Evolutionary conservation across 2,113 vertebrate genomes (phyloP).

Genomic region (Lota lota): DNA sequence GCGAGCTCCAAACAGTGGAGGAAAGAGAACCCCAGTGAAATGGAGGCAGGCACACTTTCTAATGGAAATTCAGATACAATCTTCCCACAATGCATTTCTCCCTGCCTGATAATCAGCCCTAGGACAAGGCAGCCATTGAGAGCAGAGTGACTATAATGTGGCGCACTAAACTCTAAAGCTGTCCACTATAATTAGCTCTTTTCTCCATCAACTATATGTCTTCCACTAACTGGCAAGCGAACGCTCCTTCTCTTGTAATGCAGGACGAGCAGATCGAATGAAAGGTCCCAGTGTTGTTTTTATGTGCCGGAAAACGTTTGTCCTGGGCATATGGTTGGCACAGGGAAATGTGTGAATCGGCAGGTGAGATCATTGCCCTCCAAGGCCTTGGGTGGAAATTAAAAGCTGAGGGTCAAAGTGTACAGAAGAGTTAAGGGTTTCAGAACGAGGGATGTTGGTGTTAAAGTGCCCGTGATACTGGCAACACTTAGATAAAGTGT

Average conservation of each 20-base stretch:
- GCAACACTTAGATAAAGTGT: constrained; percentile 17
- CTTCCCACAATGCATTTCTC: constrained; percentile 76
- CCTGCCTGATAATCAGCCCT: constrained; percentile 68
- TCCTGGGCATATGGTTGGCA: constrained; percentile 1
- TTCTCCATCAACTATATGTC: constrained; percentile 69
- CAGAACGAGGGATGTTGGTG: constrained; percentile 14
- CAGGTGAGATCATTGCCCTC: constrained; percentile 23
- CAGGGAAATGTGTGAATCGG: constrained; percentile 24
- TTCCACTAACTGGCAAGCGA: constrained; percentile 54
- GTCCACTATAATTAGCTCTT: constrained; percentile 72
- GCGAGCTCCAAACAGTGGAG: constrained; percentile 44
- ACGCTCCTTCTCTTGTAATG: constrained; percentile 40
- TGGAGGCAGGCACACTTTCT: constrained; percentile 68
- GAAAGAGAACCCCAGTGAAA: constrained; percentile 61
- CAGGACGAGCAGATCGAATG: constrained; percentile 26
- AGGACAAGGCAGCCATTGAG: constrained; percentile 77
- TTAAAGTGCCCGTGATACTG: constrained; percentile 22
- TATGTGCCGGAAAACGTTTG: constrained; percentile 19
- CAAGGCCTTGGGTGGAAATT: constrained; percentile 13
- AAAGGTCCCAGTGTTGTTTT: constrained; percentile 29
- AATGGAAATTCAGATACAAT: constrained; percentile 77
- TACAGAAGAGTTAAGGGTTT: constrained; percentile 29
- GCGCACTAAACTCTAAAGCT: constrained; percentile 67
- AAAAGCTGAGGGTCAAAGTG: constrained; percentile 13
- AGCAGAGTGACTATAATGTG: constrained; percentile 71